Base-by-base conservation (phyloP, 1,140 invertebrate genomes). In the Drosophila neocordata region DNA sequence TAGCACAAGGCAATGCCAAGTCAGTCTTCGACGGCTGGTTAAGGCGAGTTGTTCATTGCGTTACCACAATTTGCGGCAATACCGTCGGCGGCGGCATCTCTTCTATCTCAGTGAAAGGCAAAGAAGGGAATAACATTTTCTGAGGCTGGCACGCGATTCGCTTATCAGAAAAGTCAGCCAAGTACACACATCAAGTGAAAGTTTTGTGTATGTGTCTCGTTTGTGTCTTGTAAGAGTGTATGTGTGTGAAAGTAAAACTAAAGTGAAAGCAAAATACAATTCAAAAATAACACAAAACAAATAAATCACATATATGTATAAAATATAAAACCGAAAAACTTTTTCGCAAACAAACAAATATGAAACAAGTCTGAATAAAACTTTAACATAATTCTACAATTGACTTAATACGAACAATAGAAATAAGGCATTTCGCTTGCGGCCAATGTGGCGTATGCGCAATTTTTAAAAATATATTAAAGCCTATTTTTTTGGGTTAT, bases 1-100 rank as follows among this genome's bases (percentile, higher is more conserved):
- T 51, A 20, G 65, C 69, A 76, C 66, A 66, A 57, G 53, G 57
- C 79, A 64, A 24, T 64, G 64, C 37, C 56, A 69, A 72, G 57
- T 88, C 79, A 87, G 83, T 87, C 83, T 76, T 88, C 79, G 66
- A 83, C 80, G 83, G 73, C 79, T 79, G 76, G 64, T 83, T 53
- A 76, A 83, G 67, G 76, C 83, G 76, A 64, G 77, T 75, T 82
- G 79, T 88, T 79, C 75, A 69, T 52, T 48, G 41, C 41, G 41
- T 48, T 20, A 5, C 15, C 37, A 31, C 22, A 41, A 37, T 67
- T 9, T 51, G 65, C 27, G 15, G 31, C 15, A 41, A 44, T 37
- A 53, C 31, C 63, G 57, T 57, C 55, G 69, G 41, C 41, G 18
- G 2, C 15, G 15, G 15, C 41, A 8, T 41, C 38, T 2, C 22